These are phyloP conservation scores for Panthera leo DNA, from an alignment of 2,113 vertebrate genomes.

Conservation along the genomic window DNA sequence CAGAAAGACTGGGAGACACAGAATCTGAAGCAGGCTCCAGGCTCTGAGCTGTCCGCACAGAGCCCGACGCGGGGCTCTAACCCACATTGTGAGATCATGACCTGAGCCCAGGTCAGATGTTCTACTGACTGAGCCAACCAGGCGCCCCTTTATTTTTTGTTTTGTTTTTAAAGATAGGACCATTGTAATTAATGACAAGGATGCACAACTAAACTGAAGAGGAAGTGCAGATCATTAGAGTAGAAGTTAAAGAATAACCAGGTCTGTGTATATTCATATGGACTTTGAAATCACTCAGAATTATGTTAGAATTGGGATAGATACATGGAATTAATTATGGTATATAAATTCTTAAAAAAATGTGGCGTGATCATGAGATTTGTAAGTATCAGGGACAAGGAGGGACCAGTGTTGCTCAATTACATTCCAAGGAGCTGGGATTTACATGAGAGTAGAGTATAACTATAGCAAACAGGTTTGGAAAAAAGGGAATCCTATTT, in stretches of 20 bases:
- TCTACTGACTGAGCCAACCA: too few relatives aligned
- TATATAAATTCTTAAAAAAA: neutral
- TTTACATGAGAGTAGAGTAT: neutral
- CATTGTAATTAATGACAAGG: neutral
- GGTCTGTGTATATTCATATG: neutral
- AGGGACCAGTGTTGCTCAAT: neutral
- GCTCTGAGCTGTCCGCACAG: too few relatives aligned
- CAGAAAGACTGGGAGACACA: too few relatives aligned
- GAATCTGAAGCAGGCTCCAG: too few relatives aligned
- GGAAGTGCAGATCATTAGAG: neutral
- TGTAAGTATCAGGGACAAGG: neutral
- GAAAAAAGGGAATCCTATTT: neutral
- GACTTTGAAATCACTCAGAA: neutral
- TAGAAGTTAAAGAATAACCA: neutral
- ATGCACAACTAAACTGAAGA: neutral
- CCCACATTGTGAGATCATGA: too few relatives aligned
- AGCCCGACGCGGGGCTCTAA: too few relatives aligned
- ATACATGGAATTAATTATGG: neutral
- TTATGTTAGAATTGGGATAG: neutral
- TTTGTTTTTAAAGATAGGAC: neutral
- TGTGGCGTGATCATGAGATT: neutral
- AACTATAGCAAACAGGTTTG: neutral
- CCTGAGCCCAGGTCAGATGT: too few relatives aligned
- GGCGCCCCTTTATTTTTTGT: too few relatives aligned
- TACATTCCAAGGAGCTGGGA: neutral